Percentiles rank a stretch among this genome's conserved stretches.
Evolutionary conservation across 2,888 invertebrate species (phyloP).

Genomic region (Tanytarsus gracilentus): DNA sequence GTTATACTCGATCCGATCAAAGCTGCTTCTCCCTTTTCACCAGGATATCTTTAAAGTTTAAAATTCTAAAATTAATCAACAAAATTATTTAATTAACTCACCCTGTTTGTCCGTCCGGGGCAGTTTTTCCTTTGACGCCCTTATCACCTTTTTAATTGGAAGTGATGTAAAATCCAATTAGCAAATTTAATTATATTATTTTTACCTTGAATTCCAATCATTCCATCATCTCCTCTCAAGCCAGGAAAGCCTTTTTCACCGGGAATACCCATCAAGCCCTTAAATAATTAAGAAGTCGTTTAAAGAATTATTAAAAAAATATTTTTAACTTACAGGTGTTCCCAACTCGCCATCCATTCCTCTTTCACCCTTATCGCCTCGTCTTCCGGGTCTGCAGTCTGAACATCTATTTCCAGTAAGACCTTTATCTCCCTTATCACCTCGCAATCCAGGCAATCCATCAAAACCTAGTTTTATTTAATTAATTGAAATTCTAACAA

Average conservation of each 20-base stretch:
- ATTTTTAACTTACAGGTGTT: constrained; percentile 33
- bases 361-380: constrained; percentile 67
- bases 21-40: constrained; percentile 55
- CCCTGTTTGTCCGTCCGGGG: constrained; percentile 57
- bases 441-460: constrained; percentile 34
- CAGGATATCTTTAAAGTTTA: too few species aligned
- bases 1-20: constrained; percentile 47
- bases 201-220: constrained; percentile 47
- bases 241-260: constrained; percentile 63
- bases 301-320: background rate
- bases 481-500: constrained; percentile 45
- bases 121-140: constrained; percentile 50
- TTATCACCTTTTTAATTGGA: constrained; percentile 51
- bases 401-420: constrained; percentile 72
- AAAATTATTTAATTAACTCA: too few species aligned
- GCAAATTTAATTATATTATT: background rate
- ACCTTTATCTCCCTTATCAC: constrained; percentile 62
- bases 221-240: constrained; percentile 60
- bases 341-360: constrained; percentile 64
- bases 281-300: constrained; percentile 31
- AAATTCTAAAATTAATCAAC: too few species aligned
- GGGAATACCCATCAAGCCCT: constrained; percentile 50
- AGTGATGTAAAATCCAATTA: constrained; percentile 29
- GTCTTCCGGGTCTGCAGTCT: constrained; percentile 63
- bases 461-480: constrained; percentile 35